Evolutionary conservation across 2,888 invertebrate species (phyloP).

Genomic region (Eupsilia transversa): DNA sequence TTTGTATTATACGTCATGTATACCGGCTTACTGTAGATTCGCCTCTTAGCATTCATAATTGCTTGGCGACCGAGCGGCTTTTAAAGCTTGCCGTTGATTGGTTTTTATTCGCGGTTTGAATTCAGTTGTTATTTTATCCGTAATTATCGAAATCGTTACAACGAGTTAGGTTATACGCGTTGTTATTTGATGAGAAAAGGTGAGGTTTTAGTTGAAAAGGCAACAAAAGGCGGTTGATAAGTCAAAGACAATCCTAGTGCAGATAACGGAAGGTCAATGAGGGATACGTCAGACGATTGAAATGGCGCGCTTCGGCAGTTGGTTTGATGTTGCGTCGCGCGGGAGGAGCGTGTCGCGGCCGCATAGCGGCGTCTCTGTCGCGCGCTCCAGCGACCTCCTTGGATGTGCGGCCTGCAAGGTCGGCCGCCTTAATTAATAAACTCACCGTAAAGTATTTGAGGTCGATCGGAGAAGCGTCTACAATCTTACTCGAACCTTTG

Average conservation of each 20-base stretch:
- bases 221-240: constrained; percentile 67
- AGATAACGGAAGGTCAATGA: constrained; percentile 90
- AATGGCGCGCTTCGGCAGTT: constrained; percentile 80
- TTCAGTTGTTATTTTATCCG: constrained; percentile 63
- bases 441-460: constrained; percentile 90
- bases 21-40: constrained; percentile 89
- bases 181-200: constrained; percentile 30
- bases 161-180: constrained; percentile 24
- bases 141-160: constrained; percentile 58
- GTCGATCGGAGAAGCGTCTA: constrained; percentile 88
- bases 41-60: constrained; percentile 89
- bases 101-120: constrained; percentile 75
- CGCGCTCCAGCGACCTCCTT: constrained; percentile 87
- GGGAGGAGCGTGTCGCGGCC: constrained; percentile 63
- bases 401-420: constrained; percentile 90
- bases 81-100: constrained; percentile 83
- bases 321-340: constrained; percentile 73
- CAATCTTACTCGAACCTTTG: constrained; percentile 88
- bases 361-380: constrained; percentile 77
- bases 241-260: constrained; percentile 81
- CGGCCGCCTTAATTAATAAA: constrained; percentile 91
- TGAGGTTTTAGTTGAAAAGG: constrained; percentile 32
- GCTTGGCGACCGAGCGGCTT: constrained; percentile 86
- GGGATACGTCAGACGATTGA: constrained; percentile 85
- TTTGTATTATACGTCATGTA: constrained; percentile 90